Base-by-base conservation (phyloP, 2,888 invertebrate genomes). In the Acanthococcus lagerstroemiae region DNA sequence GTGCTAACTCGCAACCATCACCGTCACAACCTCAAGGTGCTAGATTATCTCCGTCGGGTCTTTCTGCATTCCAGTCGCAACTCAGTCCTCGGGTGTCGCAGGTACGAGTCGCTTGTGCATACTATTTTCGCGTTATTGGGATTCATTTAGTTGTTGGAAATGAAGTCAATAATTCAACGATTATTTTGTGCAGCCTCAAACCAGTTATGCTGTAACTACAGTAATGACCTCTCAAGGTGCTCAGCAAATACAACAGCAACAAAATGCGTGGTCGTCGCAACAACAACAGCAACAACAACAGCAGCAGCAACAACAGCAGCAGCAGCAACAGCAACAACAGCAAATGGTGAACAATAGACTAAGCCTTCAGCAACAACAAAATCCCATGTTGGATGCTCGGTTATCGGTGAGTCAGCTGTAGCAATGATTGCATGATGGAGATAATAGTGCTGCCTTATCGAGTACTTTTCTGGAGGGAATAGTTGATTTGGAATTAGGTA, bases 311-410 rank as follows among this genome's bases (percentile, higher is more conserved):
- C 70, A 68, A 66, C 69, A 58, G 70, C 80, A 76, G 71, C 78
- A 78, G 72, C 78, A 77, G 72, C 74, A 77, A 72, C 79, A 78
- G 75, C 80, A 79, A 69, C 77, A 73, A 12, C 63, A 63, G 54
- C 44, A 52, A 15, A 27, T 63, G 9, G 54, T 63, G n/a, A 63
- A 71, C 63, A 71, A 71, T 46, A 81, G 84, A 76, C 79, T 87
- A 72, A 82, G 83, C 67, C 80, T 85, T 68, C 86, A 87, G 73
- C 87, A 87, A 76, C 85, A 81, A 72, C 86, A 91, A 77, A 90
- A 92, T 78, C 90, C 92, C 27, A 90, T 93, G 90, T 81, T 93
- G 73, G 88, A 86, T 78, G 87, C 88, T 72, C 90, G 90, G 77
- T 79, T 90, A 73, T 86, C 86, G 74, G 88, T 88, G 78, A 82